Conservation (phyloP, 2,888 invertebrate genomes). For the Trichogramma evanescens region DNA sequence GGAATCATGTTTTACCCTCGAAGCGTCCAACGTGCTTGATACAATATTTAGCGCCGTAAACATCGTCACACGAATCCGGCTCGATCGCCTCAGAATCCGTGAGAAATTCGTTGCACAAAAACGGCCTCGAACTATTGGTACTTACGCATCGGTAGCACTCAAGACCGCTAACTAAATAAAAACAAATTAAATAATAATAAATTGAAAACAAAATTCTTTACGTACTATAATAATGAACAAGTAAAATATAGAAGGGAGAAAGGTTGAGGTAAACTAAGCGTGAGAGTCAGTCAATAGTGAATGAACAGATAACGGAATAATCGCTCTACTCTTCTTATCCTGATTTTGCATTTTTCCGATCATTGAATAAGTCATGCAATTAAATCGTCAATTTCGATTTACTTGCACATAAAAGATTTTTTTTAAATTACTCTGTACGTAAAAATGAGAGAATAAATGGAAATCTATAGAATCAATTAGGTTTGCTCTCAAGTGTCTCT, state of each 20-base stretch:
- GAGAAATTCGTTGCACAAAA: constrained; percentile 78
- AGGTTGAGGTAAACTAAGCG: neutral
- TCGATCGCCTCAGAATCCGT: constrained; percentile 58
- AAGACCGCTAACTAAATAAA: constrained; percentile 58
- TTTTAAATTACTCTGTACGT: too few species aligned
- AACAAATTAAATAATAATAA: constrained; percentile 22
- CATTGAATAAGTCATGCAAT: too few species aligned
- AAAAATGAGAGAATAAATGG: too few species aligned
- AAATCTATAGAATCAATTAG: too few species aligned
- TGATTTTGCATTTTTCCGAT: too few species aligned
- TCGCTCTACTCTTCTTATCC: too few species aligned
- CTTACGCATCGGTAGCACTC: constrained; percentile 87
- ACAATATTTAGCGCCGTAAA: constrained; percentile 82
- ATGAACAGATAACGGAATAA: constrained; percentile 22
- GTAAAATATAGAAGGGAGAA: constrained; percentile 13
- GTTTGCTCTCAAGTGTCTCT: too few species aligned
- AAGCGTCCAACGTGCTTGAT: constrained; percentile 88
- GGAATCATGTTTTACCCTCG: constrained; percentile 62
- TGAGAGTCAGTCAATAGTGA: constrained; percentile 18
- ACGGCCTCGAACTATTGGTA: constrained; percentile 66
- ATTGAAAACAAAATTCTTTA: constrained; percentile 7
- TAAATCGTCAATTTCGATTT: too few species aligned
- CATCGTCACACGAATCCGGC: constrained; percentile 66
- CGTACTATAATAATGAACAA: constrained; percentile 6
- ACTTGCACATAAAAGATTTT: too few species aligned